Conservation (phyloP, 2,113 vertebrate genomes). For the Heterotilapia buettikoferi region DNA sequence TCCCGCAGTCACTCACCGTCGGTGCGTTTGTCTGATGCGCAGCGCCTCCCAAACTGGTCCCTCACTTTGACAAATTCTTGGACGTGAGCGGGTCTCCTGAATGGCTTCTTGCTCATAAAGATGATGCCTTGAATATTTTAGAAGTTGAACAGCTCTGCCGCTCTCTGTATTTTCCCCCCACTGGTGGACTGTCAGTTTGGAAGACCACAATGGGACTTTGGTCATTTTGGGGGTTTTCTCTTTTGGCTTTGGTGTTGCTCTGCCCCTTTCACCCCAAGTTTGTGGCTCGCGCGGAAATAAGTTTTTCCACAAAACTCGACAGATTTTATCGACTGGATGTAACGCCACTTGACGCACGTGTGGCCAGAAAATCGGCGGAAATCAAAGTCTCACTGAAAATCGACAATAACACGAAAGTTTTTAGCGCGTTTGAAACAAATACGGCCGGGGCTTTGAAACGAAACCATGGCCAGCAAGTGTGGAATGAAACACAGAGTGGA, state of each 20-base stretch:
- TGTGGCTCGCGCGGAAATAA: constrained; percentile 53
- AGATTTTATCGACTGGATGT: constrained; percentile 19
- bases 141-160: constrained; percentile 19
- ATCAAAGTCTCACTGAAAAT: background rate
- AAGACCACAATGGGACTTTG: constrained; percentile 50
- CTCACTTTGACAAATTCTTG: constrained; percentile 69
- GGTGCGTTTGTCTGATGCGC: constrained; percentile 54
- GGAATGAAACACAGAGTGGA: background rate
- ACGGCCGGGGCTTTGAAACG: background rate
- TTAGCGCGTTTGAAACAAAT: background rate
- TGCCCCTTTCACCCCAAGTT: constrained; percentile 32
- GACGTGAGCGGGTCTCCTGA: constrained; percentile 51
- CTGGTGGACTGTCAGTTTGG: background rate
- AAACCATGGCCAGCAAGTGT: background rate
- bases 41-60: constrained; percentile 58
- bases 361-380: background rate
- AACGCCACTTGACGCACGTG: background rate
- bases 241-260: constrained; percentile 29
- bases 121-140: constrained; percentile 40
- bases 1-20: constrained; percentile 51
- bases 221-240: constrained; percentile 43
- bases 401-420: constrained; percentile 30
- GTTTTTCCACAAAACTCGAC: constrained; percentile 18
- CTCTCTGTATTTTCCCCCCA: background rate
- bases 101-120: constrained; percentile 9